phyloP scores from a whole-genome alignment of 2,888 invertebrate genomes.

The Mimachlamys varia region DNA sequence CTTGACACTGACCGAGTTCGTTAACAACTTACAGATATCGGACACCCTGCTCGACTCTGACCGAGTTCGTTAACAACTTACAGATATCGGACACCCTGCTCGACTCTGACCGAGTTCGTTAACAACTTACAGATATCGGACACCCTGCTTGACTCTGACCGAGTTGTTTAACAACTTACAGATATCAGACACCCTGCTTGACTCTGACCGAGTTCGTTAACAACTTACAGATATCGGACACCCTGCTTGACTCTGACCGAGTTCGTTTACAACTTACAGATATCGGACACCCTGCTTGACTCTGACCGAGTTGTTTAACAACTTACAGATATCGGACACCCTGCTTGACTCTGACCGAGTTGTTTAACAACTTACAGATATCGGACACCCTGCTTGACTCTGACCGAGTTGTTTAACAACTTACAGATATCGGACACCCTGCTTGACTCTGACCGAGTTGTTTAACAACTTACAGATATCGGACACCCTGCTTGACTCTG shows the following conservation, averaged over 20 bases:
- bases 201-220: conserved; percentile 69
- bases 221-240: too few relatives aligned
- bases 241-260: conserved; percentile 72
- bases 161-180: conserved; percentile 56
- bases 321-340: conserved; percentile 73
- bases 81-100: conserved; percentile 72
- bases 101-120: conserved; percentile 69
- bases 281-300: conserved; percentile 73
- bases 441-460: conserved; percentile 69
- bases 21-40: conserved; percentile 67
- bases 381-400: conserved; percentile 73
- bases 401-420: conserved; percentile 69
- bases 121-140: conserved; percentile 66
- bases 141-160: too few relatives aligned
- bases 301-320: conserved; percentile 69
- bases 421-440: conserved; percentile 73
- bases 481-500: too few relatives aligned
- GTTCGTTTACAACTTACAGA: conserved; percentile 66
- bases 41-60: conserved; percentile 75
- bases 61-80: conserved; percentile 66
- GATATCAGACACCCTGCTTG: conserved; percentile 71
- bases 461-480: conserved; percentile 68
- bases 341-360: conserved; percentile 69
- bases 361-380: conserved; percentile 68
- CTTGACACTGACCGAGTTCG: conserved; percentile 68